These are phyloP conservation scores for Antechinus flavipes DNA, from an alignment of 2,113 vertebrate species.

Conservation along the genomic window DNA sequence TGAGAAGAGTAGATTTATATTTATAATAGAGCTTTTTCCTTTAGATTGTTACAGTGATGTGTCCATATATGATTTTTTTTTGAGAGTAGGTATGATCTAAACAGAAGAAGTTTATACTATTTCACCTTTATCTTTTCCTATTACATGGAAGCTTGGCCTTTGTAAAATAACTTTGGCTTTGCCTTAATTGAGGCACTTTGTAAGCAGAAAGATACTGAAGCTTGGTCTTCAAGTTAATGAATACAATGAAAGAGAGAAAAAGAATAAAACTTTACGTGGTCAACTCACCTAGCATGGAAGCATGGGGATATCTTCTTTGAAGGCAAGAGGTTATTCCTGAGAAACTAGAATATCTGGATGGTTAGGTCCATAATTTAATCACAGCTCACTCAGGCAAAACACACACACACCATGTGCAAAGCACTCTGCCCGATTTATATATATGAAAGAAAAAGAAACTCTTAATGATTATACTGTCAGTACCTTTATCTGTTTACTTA, in stretches of 20 bases:
- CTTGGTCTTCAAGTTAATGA: slow-evolving; percentile 50
- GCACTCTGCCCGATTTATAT: not conserved
- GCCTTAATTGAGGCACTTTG: slow-evolving; percentile 19
- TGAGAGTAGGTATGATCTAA: not conserved
- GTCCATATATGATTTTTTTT: slow-evolving; percentile 16
- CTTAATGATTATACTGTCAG: not conserved
- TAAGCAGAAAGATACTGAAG: slow-evolving; percentile 24
- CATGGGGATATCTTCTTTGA: not conserved
- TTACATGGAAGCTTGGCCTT: not conserved
- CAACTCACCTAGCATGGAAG: not conserved
- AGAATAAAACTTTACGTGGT: not conserved
- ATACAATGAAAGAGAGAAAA: slow-evolving; percentile 22
- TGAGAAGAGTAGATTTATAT: not conserved
- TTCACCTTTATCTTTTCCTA: slow-evolving; percentile 33
- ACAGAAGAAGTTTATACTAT: not conserved
- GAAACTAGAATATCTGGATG: not conserved
- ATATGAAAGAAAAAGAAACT: not conserved
- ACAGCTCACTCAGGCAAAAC: not conserved
- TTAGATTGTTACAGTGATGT: not conserved
- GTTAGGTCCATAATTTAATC: not conserved
- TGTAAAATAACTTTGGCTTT: slow-evolving; percentile 19
- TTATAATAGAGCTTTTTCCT: not conserved
- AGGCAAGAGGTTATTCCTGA: not conserved
- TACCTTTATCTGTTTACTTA: slow-evolving; percentile 26
- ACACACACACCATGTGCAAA: not conserved